Base-by-base conservation (phyloP, 2,113 vertebrate species). In the Gnathonemus echidnorhynchus region DNA sequence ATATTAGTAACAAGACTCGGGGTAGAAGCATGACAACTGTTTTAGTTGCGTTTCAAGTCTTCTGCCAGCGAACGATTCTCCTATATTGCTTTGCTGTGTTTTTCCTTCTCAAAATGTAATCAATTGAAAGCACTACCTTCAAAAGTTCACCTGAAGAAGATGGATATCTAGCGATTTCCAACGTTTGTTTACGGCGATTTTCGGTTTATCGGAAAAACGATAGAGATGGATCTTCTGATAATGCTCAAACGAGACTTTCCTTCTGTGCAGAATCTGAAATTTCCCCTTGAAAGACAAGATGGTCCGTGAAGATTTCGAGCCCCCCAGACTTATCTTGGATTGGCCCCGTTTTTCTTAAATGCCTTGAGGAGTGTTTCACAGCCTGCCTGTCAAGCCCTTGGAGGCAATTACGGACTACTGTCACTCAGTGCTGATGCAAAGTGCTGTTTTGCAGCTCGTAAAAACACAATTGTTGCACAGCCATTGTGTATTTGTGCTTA, bases 341-440 rank as follows among this genome's bases (percentile, higher is more conserved):
- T 39, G 46, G 46, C 31, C 86, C 35, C 24, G 17, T 53, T 87
- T 56, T 58, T 62, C 42, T 87, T 86, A 86, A 89, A 83, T 62
- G 89, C 42, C 53, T 31, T 45, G n/a, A 87, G 84, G 39, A 31
- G 86, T 42, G 19, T 27, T 88, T 88, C 77, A 80, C 39, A 49
- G 48, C 45, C 85, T 5, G 8, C 27, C 48, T 52, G 48, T 35
- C 27, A 2, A 27, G 49, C 66, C 66, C 77, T 5, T 35, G 21
- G 58, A 50, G 49, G 89, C 42, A 90, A 80, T 88, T 88, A 80
- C 48, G 11, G 11, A 48, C 56, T 46, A 15, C 46, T 77, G 89
- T 88, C 89, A 88, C 58, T 87, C 86, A 77, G 31, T 17, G 10
- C 13, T 45, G 62, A 90, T 90, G 49, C 48, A 90, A 90, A 77